Percentiles rank a stretch among this genome's conserved stretches.
Evolutionary conservation across 2,113 vertebrate species (phyloP).

Genomic region (Nerophis lumbriciformis): DNA sequence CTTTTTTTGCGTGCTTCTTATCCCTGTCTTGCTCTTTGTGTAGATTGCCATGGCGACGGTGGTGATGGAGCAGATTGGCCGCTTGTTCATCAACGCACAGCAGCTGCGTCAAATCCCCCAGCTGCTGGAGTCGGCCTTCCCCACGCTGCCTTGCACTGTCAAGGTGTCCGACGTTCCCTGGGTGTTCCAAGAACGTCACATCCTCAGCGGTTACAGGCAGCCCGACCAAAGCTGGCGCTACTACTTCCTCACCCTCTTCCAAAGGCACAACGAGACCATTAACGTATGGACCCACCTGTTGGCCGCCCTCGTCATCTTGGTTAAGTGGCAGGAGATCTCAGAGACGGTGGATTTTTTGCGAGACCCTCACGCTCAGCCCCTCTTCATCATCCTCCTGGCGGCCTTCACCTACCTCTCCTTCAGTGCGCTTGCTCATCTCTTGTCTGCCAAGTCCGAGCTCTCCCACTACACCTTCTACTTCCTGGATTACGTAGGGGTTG

Average conservation of each 20-base stretch:
- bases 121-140: constrained; percentile 74
- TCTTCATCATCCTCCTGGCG: constrained; percentile 81
- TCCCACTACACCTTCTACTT: constrained; percentile 95
- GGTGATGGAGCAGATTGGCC: constrained; percentile 81
- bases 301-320: constrained; percentile 78
- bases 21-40: constrained; percentile 10
- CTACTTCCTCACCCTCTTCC: constrained; percentile 89
- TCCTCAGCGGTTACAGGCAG: constrained; percentile 83
- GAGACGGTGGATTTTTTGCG: constrained; percentile 81
- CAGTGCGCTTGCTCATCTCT: constrained; percentile 87
- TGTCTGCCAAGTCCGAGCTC: constrained; percentile 92
- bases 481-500: constrained; percentile 91
- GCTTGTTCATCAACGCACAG: constrained; percentile 73
- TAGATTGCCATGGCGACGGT: constrained; percentile 78
- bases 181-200: constrained; percentile 88
- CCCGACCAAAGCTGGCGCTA: constrained; percentile 84
- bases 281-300: constrained; percentile 92
- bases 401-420: constrained; percentile 85
- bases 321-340: constrained; percentile 78
- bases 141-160: constrained; percentile 78
- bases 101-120: constrained; percentile 76
- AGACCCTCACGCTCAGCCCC: constrained; percentile 83
- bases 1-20: constrained; percentile 14
- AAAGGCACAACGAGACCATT: constrained; percentile 88
- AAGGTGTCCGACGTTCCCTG: constrained; percentile 80